Evolutionary conservation across 1,140 invertebrate species (phyloP).

Genomic region (Camponotus pennsylvanicus): DNA sequence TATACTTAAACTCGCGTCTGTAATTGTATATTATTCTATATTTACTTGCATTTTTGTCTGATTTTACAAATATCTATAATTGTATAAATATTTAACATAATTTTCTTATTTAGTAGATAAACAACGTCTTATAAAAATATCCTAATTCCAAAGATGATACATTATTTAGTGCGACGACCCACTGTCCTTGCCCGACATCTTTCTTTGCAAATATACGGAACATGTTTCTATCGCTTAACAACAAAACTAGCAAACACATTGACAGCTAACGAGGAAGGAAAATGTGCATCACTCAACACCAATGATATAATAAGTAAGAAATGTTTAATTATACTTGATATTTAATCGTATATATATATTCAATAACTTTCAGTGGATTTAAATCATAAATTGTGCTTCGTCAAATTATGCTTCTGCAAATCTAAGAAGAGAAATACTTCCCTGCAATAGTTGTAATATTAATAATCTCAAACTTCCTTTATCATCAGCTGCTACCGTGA

Average conservation of each 20-base stretch:
- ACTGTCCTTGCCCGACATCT: slow-evolving; percentile 23
- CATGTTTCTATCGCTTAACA: slow-evolving; percentile 33
- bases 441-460: neutral
- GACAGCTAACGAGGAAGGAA: slow-evolving; percentile 21
- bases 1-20: too few relatives aligned
- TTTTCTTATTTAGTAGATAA: neutral
- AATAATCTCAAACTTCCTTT: neutral
- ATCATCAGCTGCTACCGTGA: slow-evolving; percentile 47
- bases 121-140: neutral
- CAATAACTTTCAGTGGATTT: neutral
- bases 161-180: slow-evolving; percentile 30
- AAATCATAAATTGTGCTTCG: neutral
- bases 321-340: neutral
- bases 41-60: neutral
- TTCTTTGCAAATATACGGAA: slow-evolving; percentile 33
- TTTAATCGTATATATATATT: neutral
- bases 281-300: slow-evolving; percentile 36
- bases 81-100: neutral
- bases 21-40: too few relatives aligned
- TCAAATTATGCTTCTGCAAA: neutral
- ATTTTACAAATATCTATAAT: neutral
- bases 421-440: neutral
- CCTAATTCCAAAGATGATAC: slow-evolving; percentile 41
- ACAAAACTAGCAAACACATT: slow-evolving; percentile 51
- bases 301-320: slow-evolving; percentile 57